Conservation (phyloP, 2,113 vertebrate species). For the Alouatta palliata region DNA sequence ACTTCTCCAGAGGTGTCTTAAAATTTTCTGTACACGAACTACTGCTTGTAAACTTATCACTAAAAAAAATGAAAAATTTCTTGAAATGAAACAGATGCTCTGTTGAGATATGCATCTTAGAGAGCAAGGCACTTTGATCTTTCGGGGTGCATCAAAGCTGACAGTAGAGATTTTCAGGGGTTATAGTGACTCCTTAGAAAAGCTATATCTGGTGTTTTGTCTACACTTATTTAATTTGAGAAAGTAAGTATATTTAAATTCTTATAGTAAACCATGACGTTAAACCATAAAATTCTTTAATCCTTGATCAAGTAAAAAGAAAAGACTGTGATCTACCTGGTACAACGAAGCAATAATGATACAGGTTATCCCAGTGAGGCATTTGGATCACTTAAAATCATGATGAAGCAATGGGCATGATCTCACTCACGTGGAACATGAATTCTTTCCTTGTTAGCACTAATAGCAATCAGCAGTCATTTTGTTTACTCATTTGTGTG, state of each 20-base stretch:
- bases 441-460: neutral
- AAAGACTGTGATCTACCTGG: neutral
- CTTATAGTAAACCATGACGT: neutral
- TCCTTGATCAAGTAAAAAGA: neutral
- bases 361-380: neutral
- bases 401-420: neutral
- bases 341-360: neutral
- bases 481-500: neutral
- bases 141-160: neutral
- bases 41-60: neutral
- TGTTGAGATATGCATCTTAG: neutral
- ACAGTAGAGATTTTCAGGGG: neutral
- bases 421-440: neutral
- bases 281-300: constrained; percentile 4
- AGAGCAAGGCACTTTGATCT: neutral
- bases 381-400: neutral
- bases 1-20: neutral
- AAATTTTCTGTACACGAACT: neutral
- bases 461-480: neutral
- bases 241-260: constrained; percentile 16
- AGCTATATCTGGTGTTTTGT: neutral
- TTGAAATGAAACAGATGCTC: neutral
- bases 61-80: constrained; percentile 1
- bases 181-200: constrained; percentile 7
- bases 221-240: constrained; percentile 21